These are phyloP conservation scores for Nomada fucata DNA, from an alignment of 2,888 invertebrate species.

Conservation along the genomic window DNA sequence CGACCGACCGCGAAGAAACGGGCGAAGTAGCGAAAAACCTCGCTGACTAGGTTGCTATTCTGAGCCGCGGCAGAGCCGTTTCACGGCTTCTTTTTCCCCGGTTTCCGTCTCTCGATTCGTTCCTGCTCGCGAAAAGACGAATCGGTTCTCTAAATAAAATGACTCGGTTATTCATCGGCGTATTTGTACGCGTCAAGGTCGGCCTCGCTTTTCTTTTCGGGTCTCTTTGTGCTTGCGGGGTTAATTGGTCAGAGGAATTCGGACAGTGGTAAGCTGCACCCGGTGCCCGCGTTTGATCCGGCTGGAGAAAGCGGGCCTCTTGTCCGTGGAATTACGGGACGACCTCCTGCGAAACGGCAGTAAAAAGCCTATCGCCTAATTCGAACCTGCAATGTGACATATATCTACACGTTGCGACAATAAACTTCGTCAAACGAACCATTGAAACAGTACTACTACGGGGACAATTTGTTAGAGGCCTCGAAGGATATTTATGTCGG, in stretches of 20 bases:
- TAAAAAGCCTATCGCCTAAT: background rate
- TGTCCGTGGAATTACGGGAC: background rate
- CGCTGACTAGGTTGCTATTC: slow-evolving; percentile 69
- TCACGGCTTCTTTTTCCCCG: slow-evolving; percentile 57
- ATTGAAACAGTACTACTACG: no score
- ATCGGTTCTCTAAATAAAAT: slow-evolving; percentile 84
- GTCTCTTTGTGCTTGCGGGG: slow-evolving; percentile 67
- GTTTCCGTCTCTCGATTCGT: slow-evolving; percentile 62
- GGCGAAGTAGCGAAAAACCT: slow-evolving; percentile 72
- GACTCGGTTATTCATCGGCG: slow-evolving; percentile 84
- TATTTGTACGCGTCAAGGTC: slow-evolving; percentile 82
- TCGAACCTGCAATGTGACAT: no score
- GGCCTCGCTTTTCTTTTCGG: slow-evolving; percentile 67
- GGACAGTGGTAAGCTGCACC: slow-evolving; percentile 15
- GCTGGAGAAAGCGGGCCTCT: slow-evolving; percentile 2
- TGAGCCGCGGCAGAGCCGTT: slow-evolving; percentile 42
- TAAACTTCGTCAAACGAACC: no score
- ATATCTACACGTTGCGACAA: no score
- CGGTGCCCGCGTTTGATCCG: background rate
- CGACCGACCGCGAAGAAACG: slow-evolving; percentile 64
- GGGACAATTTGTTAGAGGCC: no score
- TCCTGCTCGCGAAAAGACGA: slow-evolving; percentile 77
- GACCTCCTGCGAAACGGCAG: background rate
- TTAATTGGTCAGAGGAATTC: slow-evolving; percentile 70
- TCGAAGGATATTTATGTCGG: no score